phyloP scores from a whole-genome alignment of 2,797 vertebrate genomes.

The Micromesistius poutassou region DNA sequence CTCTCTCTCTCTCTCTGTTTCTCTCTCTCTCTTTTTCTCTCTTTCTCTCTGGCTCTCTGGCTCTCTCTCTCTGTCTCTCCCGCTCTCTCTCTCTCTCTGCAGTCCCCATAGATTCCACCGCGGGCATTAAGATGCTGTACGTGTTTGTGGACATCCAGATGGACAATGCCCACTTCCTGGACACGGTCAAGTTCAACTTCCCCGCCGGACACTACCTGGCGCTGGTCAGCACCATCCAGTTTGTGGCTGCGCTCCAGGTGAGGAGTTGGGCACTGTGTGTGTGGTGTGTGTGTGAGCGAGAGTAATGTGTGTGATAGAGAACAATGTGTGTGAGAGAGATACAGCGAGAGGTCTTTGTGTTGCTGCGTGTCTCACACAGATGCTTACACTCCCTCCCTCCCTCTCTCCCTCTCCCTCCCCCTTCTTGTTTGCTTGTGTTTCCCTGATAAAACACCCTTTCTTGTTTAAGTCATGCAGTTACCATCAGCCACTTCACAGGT shows the following conservation, averaged over 20 bases:
- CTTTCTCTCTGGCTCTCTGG: neutral
- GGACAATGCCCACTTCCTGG: conserved; percentile 89
- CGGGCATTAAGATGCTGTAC: conserved; percentile 91
- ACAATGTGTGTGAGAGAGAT: conserved; percentile 12
- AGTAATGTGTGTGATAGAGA: conserved; percentile 1
- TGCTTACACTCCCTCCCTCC: neutral
- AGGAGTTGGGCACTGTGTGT: conserved; percentile 32
- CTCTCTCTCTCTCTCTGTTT: neutral
- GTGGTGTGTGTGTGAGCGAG: conserved; percentile 4
- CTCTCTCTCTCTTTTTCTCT: conserved; percentile 38
- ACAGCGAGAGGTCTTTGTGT: conserved; percentile 23
- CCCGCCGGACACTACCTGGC: conserved; percentile 77
- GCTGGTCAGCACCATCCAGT: conserved; percentile 98
- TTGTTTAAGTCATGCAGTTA: neutral
- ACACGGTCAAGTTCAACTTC: conserved; percentile 92
- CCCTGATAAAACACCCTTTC: neutral
- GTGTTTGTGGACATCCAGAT: conserved; percentile 98
- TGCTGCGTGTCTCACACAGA: conserved; percentile 13
- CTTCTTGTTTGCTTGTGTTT: neutral
- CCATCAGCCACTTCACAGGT: neutral
- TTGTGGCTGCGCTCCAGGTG: conserved; percentile 93
- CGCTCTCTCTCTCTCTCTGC: conserved; percentile 39
- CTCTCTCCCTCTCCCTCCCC: neutral
- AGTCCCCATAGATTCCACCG: conserved; percentile 91
- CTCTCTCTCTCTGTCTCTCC: conserved; percentile 16